Evolutionary conservation across 37 sponge, comb jelly and placozoan genomes (phyloP).

Genomic region (Spongia lamella): DNA sequence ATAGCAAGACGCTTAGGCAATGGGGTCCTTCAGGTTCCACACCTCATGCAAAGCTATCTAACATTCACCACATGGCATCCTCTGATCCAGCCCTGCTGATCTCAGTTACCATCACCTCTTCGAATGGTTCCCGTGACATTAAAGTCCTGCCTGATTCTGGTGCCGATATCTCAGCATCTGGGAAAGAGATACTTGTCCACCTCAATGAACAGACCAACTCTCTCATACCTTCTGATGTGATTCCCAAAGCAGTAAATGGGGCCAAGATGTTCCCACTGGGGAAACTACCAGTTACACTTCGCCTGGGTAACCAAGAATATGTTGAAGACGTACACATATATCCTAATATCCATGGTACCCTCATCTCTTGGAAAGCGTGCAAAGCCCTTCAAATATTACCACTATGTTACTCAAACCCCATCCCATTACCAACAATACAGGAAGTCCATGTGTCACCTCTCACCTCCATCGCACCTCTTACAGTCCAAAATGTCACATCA

Average conservation of each 20-base stretch:
- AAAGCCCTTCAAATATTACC: too few relatives aligned
- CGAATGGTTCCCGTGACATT: too few relatives aligned
- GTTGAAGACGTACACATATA: background rate
- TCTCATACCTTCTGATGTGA: constrained; percentile 6
- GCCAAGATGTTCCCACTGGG: too few relatives aligned
- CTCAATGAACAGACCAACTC: background rate
- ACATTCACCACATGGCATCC: too few relatives aligned
- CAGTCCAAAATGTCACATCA: background rate
- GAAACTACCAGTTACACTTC: background rate
- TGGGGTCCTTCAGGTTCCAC: too few relatives aligned
- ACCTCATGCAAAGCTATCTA: too few relatives aligned
- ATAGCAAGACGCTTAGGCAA: too few relatives aligned
- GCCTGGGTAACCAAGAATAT: background rate
- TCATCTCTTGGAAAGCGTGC: background rate
- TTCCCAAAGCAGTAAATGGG: constrained; percentile 6
- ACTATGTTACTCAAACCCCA: too few relatives aligned
- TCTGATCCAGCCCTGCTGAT: too few relatives aligned
- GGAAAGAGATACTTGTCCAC: background rate
- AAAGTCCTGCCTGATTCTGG: background rate
- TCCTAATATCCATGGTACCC: background rate
- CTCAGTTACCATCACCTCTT: too few relatives aligned
- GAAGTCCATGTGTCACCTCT: background rate
- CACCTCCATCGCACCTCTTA: background rate
- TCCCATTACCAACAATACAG: too few relatives aligned
- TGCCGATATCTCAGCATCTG: background rate